phyloP scores from a whole-genome alignment of 2,888 invertebrate species.

The Mystacides longicornis region DNA sequence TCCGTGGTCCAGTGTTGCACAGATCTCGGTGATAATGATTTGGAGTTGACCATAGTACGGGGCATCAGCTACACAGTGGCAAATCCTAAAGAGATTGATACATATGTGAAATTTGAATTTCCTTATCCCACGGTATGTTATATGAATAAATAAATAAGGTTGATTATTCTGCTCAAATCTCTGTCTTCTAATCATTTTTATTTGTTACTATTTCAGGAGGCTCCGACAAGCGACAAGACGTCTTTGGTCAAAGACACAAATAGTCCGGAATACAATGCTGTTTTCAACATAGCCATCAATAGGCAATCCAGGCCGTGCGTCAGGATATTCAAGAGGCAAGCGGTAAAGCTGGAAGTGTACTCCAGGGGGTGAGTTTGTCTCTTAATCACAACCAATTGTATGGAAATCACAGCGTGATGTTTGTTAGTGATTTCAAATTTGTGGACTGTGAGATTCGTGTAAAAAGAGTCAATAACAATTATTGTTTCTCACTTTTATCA shows the following conservation, averaged over 20 bases:
- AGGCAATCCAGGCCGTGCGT: conserved; percentile 73
- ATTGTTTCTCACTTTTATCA: too few species aligned
- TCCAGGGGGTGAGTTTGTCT: conserved; percentile 82
- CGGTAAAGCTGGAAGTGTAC: conserved; percentile 85
- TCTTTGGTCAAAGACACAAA: conserved; percentile 73
- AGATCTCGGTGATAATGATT: conserved; percentile 85
- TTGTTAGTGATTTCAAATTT: too few species aligned
- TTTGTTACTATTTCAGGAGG: conserved; percentile 47
- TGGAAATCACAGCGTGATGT: too few species aligned
- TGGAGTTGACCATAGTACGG: conserved; percentile 78
- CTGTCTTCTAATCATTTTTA: neutral
- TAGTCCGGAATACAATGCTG: conserved; percentile 82
- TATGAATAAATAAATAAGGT: too few species aligned
- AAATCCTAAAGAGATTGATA: conserved; percentile 82
- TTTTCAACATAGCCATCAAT: conserved; percentile 71
- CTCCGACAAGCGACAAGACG: conserved; percentile 68
- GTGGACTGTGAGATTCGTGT: too few species aligned
- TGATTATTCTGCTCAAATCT: too few species aligned
- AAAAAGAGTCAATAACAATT: too few species aligned
- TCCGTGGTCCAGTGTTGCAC: conserved; percentile 89
- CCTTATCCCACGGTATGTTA: conserved; percentile 72
- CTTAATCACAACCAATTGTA: too few species aligned
- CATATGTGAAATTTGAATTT: conserved; percentile 89
- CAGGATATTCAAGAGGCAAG: conserved; percentile 81
- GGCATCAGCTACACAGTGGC: conserved; percentile 81